Base-by-base conservation (phyloP, 2,797 vertebrate genomes). In the Ptychobarbus kaznakovi region DNA sequence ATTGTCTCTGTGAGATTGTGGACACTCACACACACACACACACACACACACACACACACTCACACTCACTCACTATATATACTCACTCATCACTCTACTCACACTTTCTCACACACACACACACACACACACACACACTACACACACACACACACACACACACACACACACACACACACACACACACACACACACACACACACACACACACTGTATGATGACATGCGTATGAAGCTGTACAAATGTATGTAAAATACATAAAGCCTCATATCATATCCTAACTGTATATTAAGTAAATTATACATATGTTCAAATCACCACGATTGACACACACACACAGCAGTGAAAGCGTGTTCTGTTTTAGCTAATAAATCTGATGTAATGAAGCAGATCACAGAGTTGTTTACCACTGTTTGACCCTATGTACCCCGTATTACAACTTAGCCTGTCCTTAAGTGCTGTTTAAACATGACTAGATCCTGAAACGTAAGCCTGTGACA, bases 1-100 rank as follows among this genome's bases (percentile, higher is more conserved):
- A 92, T 85, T 91, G 92, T 93, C 92, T 92, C 81, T 81, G 92
- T 20, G 49, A 88, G 87, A 58, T 86, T 73, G 44, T 51, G 56
- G 32, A 28, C 76, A 28, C 44, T 28, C 28, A 22, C 69, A 38
- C 40, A 44, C 72, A 35, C 5, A 25, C 80, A 32, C 18, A 38
- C 76, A 25, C 40, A 42, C 65, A 35, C 3, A 35, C 80, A n/a
- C 40, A 32, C 72, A 15, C 3, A 74, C n/a, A n/a, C n/a, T n/a
- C 70, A 88, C 28, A 83, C 20, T n/a, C n/a, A n/a, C n/a, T n/a
- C n/a, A n/a, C n/a, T n/a, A n/a, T n/a, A n/a, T n/a, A n/a, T n/a
- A n/a, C n/a, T n/a, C n/a, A n/a, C n/a, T n/a, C n/a, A n/a, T n/a
- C n/a, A n/a, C n/a, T n/a, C n/a, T n/a, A n/a, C n/a, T n/a, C n/a